A percentile compares a stretch with the other conserved stretches of the same genome.
phyloP scores from a whole-genome alignment of 2,113 vertebrate genomes.

The Colius striatus region DNA sequence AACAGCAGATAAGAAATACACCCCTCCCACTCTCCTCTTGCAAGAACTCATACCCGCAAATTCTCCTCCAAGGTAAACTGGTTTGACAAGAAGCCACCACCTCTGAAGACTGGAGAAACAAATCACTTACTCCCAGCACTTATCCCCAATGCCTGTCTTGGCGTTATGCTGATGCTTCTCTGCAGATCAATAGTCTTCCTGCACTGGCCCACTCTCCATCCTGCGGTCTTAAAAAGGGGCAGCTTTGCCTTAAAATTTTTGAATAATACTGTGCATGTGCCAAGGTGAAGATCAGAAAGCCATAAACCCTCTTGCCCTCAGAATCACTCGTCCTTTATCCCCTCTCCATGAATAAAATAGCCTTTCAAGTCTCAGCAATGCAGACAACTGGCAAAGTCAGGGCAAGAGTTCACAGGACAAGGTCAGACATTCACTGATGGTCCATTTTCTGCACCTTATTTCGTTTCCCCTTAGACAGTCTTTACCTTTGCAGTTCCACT shows the following conservation, averaged over 20 bases:
- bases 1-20: neutral
- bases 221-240: neutral
- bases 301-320: neutral
- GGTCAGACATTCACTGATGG: neutral
- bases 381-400: neutral
- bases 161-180: neutral
- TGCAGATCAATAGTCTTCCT: neutral
- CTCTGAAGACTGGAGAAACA: neutral
- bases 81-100: neutral
- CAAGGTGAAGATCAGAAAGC: neutral
- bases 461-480: neutral
- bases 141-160: neutral
- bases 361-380: neutral
- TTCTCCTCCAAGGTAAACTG: neutral
- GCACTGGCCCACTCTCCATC: neutral
- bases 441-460: neutral
- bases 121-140: neutral
- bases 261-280: accelerated
- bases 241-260: neutral
- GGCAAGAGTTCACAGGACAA: neutral
- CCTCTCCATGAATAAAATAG: accelerated
- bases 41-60: neutral
- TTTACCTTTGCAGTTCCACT: neutral
- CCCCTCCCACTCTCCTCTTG: neutral
- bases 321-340: neutral